phyloP scores from a whole-genome alignment of 1,140 invertebrate genomes.

The Drosophila sulfurigaster region DNA sequence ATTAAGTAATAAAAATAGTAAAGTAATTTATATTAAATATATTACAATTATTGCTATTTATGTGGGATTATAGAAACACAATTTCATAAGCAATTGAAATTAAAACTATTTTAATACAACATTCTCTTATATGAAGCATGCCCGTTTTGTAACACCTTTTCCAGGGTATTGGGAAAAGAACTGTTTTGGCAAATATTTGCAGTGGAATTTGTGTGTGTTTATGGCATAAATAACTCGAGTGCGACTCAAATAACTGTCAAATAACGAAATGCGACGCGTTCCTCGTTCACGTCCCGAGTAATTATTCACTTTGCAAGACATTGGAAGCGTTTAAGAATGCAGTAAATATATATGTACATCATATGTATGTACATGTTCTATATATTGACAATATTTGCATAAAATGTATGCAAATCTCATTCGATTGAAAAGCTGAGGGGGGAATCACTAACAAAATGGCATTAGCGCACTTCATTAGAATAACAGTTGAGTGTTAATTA shows the following conservation, averaged over 20 bases:
- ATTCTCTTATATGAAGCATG: no score
- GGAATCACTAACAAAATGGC: not conserved
- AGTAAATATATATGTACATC: constrained; percentile 2
- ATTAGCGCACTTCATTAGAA: constrained; percentile 8
- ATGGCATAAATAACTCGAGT: constrained; percentile 52
- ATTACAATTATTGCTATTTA: no score
- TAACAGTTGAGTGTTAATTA: constrained; percentile 3
- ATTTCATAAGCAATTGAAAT: no score
- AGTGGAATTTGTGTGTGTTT: not conserved
- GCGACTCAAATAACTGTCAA: constrained; percentile 14
- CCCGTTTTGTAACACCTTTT: not conserved
- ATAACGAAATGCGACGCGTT: constrained; percentile 21
- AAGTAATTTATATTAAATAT: no score
- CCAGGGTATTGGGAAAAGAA: not conserved
- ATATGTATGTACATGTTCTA: no score
- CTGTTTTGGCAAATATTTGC: constrained; percentile 2
- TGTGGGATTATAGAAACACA: no score
- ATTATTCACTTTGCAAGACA: constrained; percentile 40
- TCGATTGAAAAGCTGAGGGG: not conserved
- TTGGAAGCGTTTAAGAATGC: constrained; percentile 43
- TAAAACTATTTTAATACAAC: no score
- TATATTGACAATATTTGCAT: no score
- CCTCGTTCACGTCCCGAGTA: constrained; percentile 2
- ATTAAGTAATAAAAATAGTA: no score
- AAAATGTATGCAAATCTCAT: constrained; percentile 16